Conservation (phyloP, 2,888 invertebrate species). For the Andrena fulva region DNA sequence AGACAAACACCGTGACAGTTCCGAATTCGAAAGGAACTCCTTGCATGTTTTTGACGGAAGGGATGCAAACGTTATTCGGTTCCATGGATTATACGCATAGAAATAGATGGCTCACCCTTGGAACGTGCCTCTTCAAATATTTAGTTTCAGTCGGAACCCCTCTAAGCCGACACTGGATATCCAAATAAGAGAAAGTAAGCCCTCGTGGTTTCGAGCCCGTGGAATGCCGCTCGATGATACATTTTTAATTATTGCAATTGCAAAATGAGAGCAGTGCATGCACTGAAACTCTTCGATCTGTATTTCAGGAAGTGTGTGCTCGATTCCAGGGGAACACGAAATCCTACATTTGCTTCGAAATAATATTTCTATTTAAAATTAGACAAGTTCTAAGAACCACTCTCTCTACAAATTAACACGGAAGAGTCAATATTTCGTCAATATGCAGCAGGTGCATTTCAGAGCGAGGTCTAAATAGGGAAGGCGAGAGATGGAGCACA, state of each 20-base stretch:
- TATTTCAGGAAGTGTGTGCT: neutral
- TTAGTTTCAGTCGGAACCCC: constrained; percentile 39
- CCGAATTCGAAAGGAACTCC: constrained; percentile 10
- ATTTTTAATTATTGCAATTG: constrained; percentile 1
- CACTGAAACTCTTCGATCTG: too few relatives aligned
- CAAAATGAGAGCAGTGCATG: neutral
- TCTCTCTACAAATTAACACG: constrained; percentile 1
- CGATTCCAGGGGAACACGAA: neutral
- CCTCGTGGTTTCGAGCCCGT: constrained; percentile 28
- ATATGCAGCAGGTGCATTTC: constrained; percentile 44
- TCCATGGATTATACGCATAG: constrained; percentile 32
- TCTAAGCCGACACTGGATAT: constrained; percentile 32
- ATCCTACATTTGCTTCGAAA: neutral
- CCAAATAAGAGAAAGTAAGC: constrained; percentile 48
- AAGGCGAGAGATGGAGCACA: constrained; percentile 20
- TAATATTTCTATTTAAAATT: neutral
- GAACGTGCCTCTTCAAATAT: constrained; percentile 57
- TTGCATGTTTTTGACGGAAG: neutral
- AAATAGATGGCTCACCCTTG: constrained; percentile 47
- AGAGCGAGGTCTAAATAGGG: constrained; percentile 19
- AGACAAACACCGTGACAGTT: neutral
- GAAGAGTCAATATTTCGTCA: constrained; percentile 27
- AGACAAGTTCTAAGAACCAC: neutral
- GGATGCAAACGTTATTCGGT: constrained; percentile 1
- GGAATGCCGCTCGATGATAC: neutral